Evolutionary conservation across 2,888 invertebrate genomes (phyloP), one percentile per base, ranked within the genome.

Genomic region (Netelia virgata): DNA sequence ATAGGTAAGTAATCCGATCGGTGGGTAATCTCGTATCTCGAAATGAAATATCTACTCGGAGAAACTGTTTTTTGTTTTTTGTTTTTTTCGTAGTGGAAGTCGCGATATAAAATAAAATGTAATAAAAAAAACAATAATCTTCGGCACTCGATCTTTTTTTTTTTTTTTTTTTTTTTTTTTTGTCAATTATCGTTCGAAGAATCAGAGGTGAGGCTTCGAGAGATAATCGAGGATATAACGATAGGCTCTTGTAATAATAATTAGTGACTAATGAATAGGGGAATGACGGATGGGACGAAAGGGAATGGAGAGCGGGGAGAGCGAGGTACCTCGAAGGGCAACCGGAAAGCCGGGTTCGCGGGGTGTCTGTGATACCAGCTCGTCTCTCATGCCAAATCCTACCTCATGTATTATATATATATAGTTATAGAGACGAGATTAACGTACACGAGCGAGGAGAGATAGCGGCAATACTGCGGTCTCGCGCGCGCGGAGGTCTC

Each of bases 401-500:
- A 53, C 14, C 53, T 55, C 2, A 11, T 61, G 41, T 36, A 69
- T 63, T 63, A 55, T 66, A 55, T 63, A 57, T 55, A 66, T 41
- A 57, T 68, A 59, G 50, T 23, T 74, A 53, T 63, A 74, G 66
- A 57, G 75, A 28, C 28, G 28, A 18, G 9, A 16, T 57, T 57
- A 47, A 47, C 61, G 68, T 82, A 74, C 28, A 28, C 28, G 43
- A 63, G 55, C 47, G 41, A 59, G 59, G 43, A 70, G 73, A 81
- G 82, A 84, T 82, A 84, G 84, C 82, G 78, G 80, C 78, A 81
- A 82, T 64, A 74, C 74, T 88, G 87, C 88, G 89, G 90, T 90
- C 89, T 90, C 90, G 90, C 90, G 90, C 88, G 88, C 88, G 90
- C 88, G 86, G 86, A 43, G 1, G n/a, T 55, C 55, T 86, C 82